Evolutionary conservation across 2,888 invertebrate species (phyloP).

Genomic region (Galerucella nymphaeae): DNA sequence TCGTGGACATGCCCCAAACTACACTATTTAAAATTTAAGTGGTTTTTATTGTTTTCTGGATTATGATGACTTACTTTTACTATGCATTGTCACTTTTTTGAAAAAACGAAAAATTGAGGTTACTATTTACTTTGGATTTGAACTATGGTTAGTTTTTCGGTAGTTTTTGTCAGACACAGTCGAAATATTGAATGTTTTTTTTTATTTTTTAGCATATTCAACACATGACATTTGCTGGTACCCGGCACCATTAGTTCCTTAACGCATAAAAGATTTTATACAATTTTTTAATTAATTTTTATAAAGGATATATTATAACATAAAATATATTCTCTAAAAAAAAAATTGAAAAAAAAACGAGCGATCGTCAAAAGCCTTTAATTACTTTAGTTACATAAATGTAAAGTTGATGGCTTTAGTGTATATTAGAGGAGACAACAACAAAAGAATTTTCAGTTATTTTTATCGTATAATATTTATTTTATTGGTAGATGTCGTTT

Average conservation of each 20-base stretch:
- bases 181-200: background rate
- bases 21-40: too few relatives aligned
- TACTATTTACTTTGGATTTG: too few relatives aligned
- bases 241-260: slow-evolving; percentile 54
- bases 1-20: too few relatives aligned
- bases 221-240: slow-evolving; percentile 58
- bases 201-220: slow-evolving; percentile 51
- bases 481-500: background rate
- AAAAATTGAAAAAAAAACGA: too few relatives aligned
- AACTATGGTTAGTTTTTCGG: too few relatives aligned
- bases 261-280: slow-evolving; percentile 57
- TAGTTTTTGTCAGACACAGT: too few relatives aligned
- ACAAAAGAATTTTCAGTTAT: background rate
- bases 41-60: too few relatives aligned
- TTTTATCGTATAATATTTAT: background rate
- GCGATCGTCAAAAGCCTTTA: background rate
- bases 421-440: slow-evolving; percentile 15
- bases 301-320: slow-evolving; percentile 35
- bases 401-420: background rate
- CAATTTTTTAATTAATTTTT: slow-evolving; percentile 54
- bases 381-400: background rate
- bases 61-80: too few relatives aligned
- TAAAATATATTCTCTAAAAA: slow-evolving; percentile 2
- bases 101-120: too few relatives aligned
- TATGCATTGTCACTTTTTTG: too few relatives aligned